These are phyloP conservation scores for Ibidorhyncha struthersii DNA, from an alignment of 2,113 vertebrate species.

Conservation along the genomic window DNA sequence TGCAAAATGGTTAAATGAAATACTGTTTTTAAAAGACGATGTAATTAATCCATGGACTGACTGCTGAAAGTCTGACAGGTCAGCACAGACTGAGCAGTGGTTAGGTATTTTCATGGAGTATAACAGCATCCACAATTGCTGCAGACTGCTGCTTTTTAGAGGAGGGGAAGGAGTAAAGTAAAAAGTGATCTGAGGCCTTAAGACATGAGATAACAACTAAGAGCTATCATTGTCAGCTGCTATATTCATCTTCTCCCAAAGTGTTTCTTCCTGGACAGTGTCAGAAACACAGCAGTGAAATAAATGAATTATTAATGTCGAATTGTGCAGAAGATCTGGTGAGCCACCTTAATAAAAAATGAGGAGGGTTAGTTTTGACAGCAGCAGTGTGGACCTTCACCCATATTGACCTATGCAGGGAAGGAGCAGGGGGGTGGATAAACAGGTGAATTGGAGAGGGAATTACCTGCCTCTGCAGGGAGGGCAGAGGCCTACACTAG, in stretches of 20 bases:
- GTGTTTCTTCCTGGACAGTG: background rate
- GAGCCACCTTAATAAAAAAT: background rate
- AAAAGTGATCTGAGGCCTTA: background rate
- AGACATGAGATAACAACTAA: background rate
- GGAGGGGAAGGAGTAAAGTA: background rate
- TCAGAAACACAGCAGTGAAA: background rate
- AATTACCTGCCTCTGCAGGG: background rate
- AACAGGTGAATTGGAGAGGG: background rate
- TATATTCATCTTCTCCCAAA: background rate
- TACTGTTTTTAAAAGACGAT: background rate
- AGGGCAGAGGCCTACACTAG: background rate
- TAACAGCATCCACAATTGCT: background rate
- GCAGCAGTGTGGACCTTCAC: background rate
- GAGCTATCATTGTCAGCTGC: background rate
- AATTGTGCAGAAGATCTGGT: background rate
- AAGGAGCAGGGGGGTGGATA: accelerated
- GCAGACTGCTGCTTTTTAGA: background rate
- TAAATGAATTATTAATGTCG: slow-evolving; percentile 5
- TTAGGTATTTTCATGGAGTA: background rate
- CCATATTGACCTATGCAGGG: background rate
- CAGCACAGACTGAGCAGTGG: background rate
- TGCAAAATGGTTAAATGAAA: background rate
- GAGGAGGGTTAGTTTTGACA: background rate
- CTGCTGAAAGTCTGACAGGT: background rate
- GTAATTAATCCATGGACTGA: background rate